phyloP scores from a whole-genome alignment of 1,140 invertebrate species.

The Dendroctonus valens region DNA sequence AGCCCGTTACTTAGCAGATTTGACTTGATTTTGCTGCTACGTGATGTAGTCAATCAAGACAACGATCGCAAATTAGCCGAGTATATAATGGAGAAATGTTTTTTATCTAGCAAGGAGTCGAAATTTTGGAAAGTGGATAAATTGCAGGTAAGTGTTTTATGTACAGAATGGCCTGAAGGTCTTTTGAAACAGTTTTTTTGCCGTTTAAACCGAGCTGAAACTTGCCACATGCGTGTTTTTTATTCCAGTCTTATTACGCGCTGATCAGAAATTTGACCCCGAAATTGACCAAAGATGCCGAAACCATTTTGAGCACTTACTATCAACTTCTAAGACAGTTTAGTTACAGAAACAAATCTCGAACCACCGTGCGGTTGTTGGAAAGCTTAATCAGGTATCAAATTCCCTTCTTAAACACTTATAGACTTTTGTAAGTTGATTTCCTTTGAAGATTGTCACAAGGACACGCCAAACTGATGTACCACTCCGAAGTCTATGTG shows the following conservation, averaged over 20 bases:
- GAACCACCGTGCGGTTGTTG: constrained; percentile 83
- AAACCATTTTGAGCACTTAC: constrained; percentile 69
- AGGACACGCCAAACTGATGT: constrained; percentile 75
- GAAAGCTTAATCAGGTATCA: constrained; percentile 76
- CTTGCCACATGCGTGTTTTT: constrained; percentile 1
- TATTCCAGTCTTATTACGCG: constrained; percentile 71
- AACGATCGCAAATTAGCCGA: constrained; percentile 77
- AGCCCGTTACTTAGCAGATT: constrained; percentile 87
- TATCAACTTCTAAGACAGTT: constrained; percentile 76
- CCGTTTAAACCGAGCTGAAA: neutral
- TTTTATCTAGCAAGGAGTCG: constrained; percentile 30
- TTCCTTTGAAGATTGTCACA: constrained; percentile 61
- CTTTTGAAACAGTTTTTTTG: neutral
- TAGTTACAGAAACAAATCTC: constrained; percentile 67
- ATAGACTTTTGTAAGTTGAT: neutral
- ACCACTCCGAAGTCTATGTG: constrained; percentile 61
- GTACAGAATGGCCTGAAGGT: neutral
- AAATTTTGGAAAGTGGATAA: constrained; percentile 53
- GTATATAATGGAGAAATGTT: constrained; percentile 56
- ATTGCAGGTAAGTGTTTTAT: constrained; percentile 53
- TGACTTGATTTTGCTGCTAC: constrained; percentile 80
- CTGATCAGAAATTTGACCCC: constrained; percentile 70
- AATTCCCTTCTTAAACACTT: constrained; percentile 20
- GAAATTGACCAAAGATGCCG: constrained; percentile 64
- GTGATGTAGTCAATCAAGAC: constrained; percentile 72